Conservation (phyloP, 1,140 invertebrate species). For the Amyelois transitella region DNA sequence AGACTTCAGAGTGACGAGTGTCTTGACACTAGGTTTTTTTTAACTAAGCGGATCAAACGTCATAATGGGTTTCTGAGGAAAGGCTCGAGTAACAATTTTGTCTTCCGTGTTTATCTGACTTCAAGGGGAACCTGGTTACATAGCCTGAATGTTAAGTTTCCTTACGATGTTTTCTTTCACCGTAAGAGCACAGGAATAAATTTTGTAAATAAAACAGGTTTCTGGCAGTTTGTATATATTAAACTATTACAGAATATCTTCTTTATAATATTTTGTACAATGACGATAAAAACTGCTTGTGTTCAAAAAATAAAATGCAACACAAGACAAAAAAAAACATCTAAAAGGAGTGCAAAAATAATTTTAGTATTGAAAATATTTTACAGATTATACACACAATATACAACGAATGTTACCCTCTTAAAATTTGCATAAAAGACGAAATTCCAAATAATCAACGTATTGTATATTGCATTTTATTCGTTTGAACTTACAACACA, state of each 20-base stretch:
- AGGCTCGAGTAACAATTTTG: no score
- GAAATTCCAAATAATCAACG: background rate
- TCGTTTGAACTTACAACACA: slow-evolving; percentile 37
- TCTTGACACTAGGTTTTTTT: no score
- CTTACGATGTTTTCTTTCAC: no score
- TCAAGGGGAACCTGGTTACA: no score
- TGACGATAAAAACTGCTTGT: slow-evolving; percentile 37
- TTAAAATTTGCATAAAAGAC: slow-evolving; percentile 1
- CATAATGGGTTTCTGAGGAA: no score
- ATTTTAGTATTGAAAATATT: slow-evolving; percentile 17
- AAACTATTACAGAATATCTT: slow-evolving; percentile 50
- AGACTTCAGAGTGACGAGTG: no score
- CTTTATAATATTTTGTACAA: slow-evolving; percentile 61
- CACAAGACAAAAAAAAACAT: slow-evolving; percentile 23
- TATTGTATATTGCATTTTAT: slow-evolving; percentile 41
- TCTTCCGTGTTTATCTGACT: no score
- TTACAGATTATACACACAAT: slow-evolving; percentile 20
- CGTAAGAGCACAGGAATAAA: no score
- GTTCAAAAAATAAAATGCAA: slow-evolving; percentile 66
- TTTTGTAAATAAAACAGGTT: slow-evolving; percentile 15
- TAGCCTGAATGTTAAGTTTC: no score
- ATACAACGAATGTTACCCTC: background rate
- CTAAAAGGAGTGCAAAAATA: slow-evolving; percentile 26
- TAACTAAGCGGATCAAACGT: no score
- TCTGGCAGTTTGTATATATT: slow-evolving; percentile 65